Evolutionary conservation across 2,113 vertebrate species (phyloP), one percentile per base, ranked within the genome.

Genomic region (Hypomesus transpacificus): DNA sequence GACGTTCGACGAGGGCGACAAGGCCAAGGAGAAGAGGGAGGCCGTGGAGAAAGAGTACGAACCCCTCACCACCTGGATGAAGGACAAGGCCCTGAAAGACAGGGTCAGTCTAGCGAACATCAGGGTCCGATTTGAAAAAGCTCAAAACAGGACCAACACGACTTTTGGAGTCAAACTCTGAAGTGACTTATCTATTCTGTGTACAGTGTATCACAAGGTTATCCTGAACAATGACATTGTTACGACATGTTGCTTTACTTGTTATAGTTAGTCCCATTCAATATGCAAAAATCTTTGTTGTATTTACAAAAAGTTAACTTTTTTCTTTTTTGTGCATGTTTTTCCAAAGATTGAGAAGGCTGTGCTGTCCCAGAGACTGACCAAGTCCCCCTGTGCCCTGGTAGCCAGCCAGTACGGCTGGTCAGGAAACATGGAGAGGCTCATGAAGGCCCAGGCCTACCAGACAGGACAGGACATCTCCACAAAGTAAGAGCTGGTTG

Each of bases 381-480:
- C 95, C 0, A 89, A 95, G 46, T 99, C 97, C 8, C 97, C 97
- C 0, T 98, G 97, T 69, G 97, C 97, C 50, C 86, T 99, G 64
- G 95, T 99, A 69, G 97, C 97, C 69, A 98, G 97, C 88, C 97
- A 99, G 86, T 99, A 99, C 0, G 97, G 97, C 53, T 99, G 97
- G 97, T 99, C 97, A 76, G 97, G 97, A 75, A 99, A 99, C 89
- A 99, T 99, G 97, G 97, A 99, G 84, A 92, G 97, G 78, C 98
- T 99, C 83, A 99, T 99, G 97, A 99, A 99, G 82, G 97, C 97
- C 52, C 96, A 99, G 66, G 97, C 97, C 0, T 99, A 99, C 89
- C 97, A 99, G 77, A 99, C 97, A 1, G 97, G 97, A 79, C 98
- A 97, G 88, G 97, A 99, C 82, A 98, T 98, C 86, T 97, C 96